Evolutionary conservation across 2,888 invertebrate genomes (phyloP).

Genomic region (Pegoplata infirma): DNA sequence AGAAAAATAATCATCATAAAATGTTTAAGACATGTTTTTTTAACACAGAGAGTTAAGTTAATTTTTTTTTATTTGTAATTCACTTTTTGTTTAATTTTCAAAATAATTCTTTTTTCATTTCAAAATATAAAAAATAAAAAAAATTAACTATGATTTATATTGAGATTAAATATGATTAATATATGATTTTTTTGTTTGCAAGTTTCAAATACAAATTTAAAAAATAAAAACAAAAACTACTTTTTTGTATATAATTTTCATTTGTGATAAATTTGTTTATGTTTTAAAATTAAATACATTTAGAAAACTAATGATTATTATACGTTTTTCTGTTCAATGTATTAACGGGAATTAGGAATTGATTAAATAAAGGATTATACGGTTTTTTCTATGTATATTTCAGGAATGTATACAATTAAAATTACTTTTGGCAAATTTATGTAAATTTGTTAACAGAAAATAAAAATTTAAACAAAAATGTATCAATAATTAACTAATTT

Average conservation of each 20-base stretch:
- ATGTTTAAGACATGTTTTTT: too few relatives aligned
- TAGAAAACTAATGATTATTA: conserved; percentile 51
- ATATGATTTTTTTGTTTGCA: conserved; percentile 27
- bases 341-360: conserved; percentile 8
- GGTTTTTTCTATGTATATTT: conserved; percentile 26
- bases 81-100: conserved; percentile 27
- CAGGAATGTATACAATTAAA: conserved; percentile 37
- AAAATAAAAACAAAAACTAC: conserved; percentile 52
- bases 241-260: conserved; percentile 17
- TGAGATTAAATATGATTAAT: conserved; percentile 35
- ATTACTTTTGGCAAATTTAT: conserved; percentile 49
- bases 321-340: conserved; percentile 24
- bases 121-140: conserved; percentile 5
- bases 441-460: conserved; percentile 12
- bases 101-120: neutral
- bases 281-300: conserved; percentile 41
- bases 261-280: conserved; percentile 8
- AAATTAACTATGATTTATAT: conserved; percentile 43
- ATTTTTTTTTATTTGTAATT: conserved; percentile 1
- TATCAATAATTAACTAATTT: conserved; percentile 15
- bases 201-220: conserved; percentile 38
- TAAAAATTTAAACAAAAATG: neutral
- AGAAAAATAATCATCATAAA: too few relatives aligned
- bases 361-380: conserved; percentile 21
- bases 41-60: too few relatives aligned